A percentile compares a stretch with the other conserved stretches of the same genome.
Evolutionary conservation across 2,113 vertebrate genomes (phyloP).

Genomic region (Camarhynchus parvulus): DNA sequence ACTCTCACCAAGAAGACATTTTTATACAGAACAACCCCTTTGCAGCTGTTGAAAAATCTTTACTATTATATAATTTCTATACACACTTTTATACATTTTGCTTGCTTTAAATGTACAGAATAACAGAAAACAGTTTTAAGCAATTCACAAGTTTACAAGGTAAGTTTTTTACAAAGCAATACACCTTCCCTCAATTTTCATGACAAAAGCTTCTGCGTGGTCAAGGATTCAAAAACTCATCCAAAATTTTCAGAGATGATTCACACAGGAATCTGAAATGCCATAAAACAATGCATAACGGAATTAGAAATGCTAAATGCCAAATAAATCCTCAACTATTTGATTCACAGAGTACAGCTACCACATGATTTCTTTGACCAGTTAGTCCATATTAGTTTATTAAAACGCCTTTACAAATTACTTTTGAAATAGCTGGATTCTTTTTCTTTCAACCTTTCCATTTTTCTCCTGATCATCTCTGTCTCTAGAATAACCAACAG

Average conservation of each 20-base stretch:
- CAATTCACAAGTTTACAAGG: background rate
- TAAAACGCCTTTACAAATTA: background rate
- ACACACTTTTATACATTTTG: conserved; percentile 14
- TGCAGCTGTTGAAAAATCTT: background rate
- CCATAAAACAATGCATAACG: background rate
- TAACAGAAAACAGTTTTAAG: background rate
- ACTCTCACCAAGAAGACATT: background rate
- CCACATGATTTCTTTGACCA: background rate
- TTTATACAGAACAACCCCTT: background rate
- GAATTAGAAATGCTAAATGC: background rate
- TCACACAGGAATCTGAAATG: conserved; percentile 83
- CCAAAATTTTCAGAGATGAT: conserved; percentile 81
- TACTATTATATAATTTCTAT: conserved; percentile 1
- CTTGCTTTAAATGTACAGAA: background rate
- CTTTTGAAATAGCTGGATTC: background rate
- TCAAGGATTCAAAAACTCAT: conserved; percentile 79
- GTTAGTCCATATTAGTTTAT: background rate
- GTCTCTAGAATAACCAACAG: background rate
- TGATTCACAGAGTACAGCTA: background rate
- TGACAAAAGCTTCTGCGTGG: background rate
- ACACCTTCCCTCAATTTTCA: background rate
- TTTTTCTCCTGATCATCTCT: background rate
- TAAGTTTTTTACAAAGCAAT: background rate
- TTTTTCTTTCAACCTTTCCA: background rate
- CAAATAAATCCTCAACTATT: background rate